Evolutionary conservation across 2,888 invertebrate genomes (phyloP).

Genomic region (Allophyes oxyacanthae): DNA sequence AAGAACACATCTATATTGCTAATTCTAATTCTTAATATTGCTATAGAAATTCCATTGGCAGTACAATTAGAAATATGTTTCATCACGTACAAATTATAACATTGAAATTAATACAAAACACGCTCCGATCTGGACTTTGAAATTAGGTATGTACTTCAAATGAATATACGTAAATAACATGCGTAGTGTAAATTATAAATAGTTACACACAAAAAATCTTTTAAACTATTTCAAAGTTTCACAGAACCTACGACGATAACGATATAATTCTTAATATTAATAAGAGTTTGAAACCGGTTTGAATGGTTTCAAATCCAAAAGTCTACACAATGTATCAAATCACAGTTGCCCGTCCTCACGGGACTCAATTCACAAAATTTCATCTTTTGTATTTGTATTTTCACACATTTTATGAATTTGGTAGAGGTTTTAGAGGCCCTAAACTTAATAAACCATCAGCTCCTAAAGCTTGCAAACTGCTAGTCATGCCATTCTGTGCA

Average conservation of each 20-base stretch:
- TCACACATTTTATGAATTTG: conserved; percentile 71
- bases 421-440: conserved; percentile 91
- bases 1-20: too few relatives aligned
- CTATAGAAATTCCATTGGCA: too few relatives aligned
- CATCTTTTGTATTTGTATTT: neutral
- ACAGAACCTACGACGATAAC: conserved; percentile 1
- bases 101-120: neutral
- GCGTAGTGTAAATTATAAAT: conserved; percentile 7
- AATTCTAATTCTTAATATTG: too few relatives aligned
- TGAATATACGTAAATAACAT: conserved; percentile 8
- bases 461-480: conserved; percentile 90
- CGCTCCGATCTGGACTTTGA: conserved; percentile 2
- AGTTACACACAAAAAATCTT: conserved; percentile 5
- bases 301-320: neutral
- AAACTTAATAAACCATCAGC: conserved; percentile 92
- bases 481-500: conserved; percentile 89
- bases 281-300: conserved; percentile 12
- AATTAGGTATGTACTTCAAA: conserved; percentile 15
- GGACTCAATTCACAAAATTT: conserved; percentile 13
- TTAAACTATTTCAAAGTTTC: conserved; percentile 5
- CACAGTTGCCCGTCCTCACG: conserved; percentile 39
- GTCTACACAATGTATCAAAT: conserved; percentile 24
- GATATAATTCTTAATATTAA: conserved; percentile 22
- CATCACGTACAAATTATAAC: too few relatives aligned
- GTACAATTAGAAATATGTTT: too few relatives aligned